Base-by-base conservation (phyloP, 2,797 vertebrate species). In the Florisuga fusca region DNA sequence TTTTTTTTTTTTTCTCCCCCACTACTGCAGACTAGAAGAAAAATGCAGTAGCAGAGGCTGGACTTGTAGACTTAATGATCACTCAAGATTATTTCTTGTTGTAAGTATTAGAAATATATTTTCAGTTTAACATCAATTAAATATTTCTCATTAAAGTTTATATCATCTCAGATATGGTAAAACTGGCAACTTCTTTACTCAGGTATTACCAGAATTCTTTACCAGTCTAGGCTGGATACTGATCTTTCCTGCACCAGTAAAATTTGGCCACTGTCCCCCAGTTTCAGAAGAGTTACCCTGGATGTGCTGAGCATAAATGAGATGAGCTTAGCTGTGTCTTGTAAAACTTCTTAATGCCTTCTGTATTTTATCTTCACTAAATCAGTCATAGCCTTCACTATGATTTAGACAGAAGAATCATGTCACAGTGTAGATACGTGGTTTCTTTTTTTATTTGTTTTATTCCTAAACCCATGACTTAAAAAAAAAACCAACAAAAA, bases 291-390 rank as follows among this genome's bases (percentile, higher is more conserved):
- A 80, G 36, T 74, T 84, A 31, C 31, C 23, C 27, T 38, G 43
- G 38, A 75, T 86, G 66, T 69, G 11, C 27, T 62, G 27, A 81
- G 7, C 8, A 8, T 23, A 58, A 87, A 31, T 33, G 58, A 85
- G 41, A 45, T 0, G 1, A 68, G 12, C 11, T 89, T 68, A 61
- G 25, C 29, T 6, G 5, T 66, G 33, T n/a, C 22, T 33, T 63
- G 21, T 77, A 61, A 80, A 91, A 81, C 12, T 41, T 57, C 33
- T 51, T 38, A 79, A 14, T 0, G 0, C 1, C 1, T 38, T 76
- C 36, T 83, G 50, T 9, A 12, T 89, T 83, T 63, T n/a, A n/a
- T 12, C 41, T 59, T 69, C 36, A 20, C 45, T 76, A 72, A 76
- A 74, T 27, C 53, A 93, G 61, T 61, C n/a, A 57, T 53, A 63